These are phyloP conservation scores for Distichodus sexfasciatus DNA, from an alignment of 2,797 vertebrate species.

Conservation along the genomic window DNA sequence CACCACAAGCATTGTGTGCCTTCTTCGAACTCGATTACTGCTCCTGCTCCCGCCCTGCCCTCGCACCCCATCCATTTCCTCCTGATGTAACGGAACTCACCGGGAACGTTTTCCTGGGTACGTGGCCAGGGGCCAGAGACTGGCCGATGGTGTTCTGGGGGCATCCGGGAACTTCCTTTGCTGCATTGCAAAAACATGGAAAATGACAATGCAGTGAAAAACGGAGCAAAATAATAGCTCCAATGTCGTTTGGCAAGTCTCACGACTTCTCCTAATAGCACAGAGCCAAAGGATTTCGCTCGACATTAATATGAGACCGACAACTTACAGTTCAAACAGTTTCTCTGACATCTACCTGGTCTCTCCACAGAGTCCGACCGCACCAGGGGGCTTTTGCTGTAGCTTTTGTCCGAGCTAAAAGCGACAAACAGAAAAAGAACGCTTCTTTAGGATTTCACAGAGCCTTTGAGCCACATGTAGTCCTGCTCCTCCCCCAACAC, in stretches of 20 bases:
- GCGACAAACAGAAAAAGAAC: slow-evolving; percentile 28
- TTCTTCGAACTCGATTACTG: neutral
- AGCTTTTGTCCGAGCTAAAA: slow-evolving; percentile 81
- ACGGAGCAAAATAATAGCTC: slow-evolving; percentile 26
- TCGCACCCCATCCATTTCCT: slow-evolving; percentile 10
- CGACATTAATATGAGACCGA: neutral
- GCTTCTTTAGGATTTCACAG: neutral
- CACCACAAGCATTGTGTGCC: neutral
- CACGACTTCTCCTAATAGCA: neutral
- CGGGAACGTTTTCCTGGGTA: slow-evolving; percentile 85
- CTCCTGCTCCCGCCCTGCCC: too few relatives aligned
- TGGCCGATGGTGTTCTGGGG: slow-evolving; percentile 75
- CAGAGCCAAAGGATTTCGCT: neutral
- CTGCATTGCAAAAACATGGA: slow-evolving; percentile 64
- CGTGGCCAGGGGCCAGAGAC: slow-evolving; percentile 82
- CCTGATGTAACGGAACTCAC: slow-evolving; percentile 70
- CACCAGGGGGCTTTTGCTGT: slow-evolving; percentile 77
- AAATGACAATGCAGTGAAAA: slow-evolving; percentile 59
- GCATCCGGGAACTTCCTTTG: slow-evolving; percentile 77
- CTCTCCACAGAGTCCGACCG: slow-evolving; percentile 79
- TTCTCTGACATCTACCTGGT: slow-evolving; percentile 71
- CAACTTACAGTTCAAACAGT: slow-evolving; percentile 30
- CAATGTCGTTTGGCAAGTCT: too few relatives aligned
- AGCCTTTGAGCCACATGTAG: neutral
- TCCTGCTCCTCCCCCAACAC: neutral